Evolutionary conservation across 2,888 invertebrate species (phyloP).

Genomic region (Oxytorus armatus): DNA sequence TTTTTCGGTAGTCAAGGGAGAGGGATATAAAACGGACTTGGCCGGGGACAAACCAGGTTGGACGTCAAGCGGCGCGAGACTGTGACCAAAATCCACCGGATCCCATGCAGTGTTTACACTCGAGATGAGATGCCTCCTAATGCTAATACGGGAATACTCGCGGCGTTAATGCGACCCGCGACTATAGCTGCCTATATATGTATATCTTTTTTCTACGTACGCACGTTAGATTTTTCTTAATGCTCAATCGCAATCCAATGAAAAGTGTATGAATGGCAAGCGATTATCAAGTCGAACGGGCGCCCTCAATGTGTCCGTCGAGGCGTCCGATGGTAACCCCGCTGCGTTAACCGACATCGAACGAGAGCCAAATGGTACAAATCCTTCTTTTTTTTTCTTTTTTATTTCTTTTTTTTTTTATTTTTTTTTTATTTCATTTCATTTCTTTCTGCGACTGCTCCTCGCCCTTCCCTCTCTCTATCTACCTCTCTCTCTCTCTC

Average conservation of each 20-base stretch:
- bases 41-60: conserved; percentile 61
- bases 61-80: conserved; percentile 79
- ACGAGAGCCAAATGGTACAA: conserved; percentile 80
- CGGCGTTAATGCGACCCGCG: conserved; percentile 77
- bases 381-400: conserved; percentile 73
- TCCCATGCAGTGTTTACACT: conserved; percentile 85
- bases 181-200: conserved; percentile 29
- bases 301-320: conserved; percentile 84
- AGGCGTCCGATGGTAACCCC: conserved; percentile 83
- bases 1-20: conserved; percentile 38
- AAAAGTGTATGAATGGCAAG: conserved; percentile 83
- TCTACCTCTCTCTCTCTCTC: conserved; percentile 40
- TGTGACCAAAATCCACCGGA: conserved; percentile 83
- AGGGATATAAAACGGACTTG: conserved; percentile 51
- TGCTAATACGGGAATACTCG: conserved; percentile 81
- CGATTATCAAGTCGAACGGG: conserved; percentile 84
- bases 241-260: conserved; percentile 85
- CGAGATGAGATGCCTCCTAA: conserved; percentile 84
- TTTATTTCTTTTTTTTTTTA: conserved; percentile 51
- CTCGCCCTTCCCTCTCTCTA: conserved; percentile 27
- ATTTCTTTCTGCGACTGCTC: conserved; percentile 49
- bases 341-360: conserved; percentile 82
- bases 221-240: conserved; percentile 78
- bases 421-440: conserved; percentile 55
- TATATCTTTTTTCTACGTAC: conserved; percentile 6